Conservation (phyloP, 1,140 invertebrate species). For the Sipha flava region DNA sequence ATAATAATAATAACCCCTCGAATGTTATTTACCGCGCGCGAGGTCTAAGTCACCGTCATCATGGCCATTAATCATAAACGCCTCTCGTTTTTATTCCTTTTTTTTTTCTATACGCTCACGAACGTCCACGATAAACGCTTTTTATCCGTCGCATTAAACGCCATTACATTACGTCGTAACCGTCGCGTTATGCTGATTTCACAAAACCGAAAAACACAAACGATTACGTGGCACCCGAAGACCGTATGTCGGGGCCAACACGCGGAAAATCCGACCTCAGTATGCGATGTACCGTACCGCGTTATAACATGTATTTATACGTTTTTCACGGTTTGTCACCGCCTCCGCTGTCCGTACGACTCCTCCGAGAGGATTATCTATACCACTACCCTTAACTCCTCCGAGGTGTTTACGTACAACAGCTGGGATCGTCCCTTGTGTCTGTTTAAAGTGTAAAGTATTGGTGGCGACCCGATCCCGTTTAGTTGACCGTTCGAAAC, state of each 20-base stretch:
- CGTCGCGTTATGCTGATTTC: not conserved
- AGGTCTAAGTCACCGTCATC: not conserved
- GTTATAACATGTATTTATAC: too few species aligned
- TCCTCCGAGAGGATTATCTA: too few species aligned
- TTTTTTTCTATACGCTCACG: not conserved
- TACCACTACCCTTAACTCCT: too few species aligned
- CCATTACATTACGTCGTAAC: not conserved
- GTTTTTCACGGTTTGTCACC: too few species aligned
- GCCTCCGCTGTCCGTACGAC: too few species aligned
- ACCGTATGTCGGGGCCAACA: too few species aligned
- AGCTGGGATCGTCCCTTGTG: too few species aligned
- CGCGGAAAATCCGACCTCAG: not conserved
- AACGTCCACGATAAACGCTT: not conserved
- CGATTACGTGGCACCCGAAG: not conserved
- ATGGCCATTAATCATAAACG: conserved; percentile 1
- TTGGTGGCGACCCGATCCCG: too few species aligned
- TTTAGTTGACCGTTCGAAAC: too few species aligned
- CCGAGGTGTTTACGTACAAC: too few species aligned
- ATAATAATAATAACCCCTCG: conserved; percentile 7
- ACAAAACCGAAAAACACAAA: not conserved
- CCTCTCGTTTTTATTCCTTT: not conserved
- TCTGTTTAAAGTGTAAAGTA: too few species aligned
- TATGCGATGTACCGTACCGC: too few species aligned
- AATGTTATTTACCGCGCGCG: not conserved
- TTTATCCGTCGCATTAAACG: not conserved